Conservation (phyloP, 2,888 invertebrate species). For the Hedya salicella region DNA sequence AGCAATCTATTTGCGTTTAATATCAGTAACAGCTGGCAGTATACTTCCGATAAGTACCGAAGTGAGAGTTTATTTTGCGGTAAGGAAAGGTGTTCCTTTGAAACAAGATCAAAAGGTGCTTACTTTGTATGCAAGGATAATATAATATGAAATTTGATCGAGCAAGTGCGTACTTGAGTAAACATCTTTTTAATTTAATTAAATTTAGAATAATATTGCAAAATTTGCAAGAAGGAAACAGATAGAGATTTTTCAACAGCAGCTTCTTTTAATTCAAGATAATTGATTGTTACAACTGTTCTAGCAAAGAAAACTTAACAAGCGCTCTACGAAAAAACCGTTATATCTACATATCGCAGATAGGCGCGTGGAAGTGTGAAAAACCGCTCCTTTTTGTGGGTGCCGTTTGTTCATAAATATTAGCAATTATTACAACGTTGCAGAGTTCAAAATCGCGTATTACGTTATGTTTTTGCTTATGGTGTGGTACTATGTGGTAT, state of each 20-base stretch:
- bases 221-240: too few species aligned
- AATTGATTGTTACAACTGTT: constrained; percentile 30
- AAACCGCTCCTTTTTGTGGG: constrained; percentile 39
- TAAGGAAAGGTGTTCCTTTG: constrained; percentile 40
- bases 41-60: constrained; percentile 53
- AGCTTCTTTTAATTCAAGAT: constrained; percentile 12
- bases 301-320: constrained; percentile 40
- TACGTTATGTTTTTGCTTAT: background rate
- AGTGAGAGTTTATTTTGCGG: constrained; percentile 33
- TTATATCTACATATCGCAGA: constrained; percentile 37
- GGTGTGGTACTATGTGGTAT: constrained; percentile 21
- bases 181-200: background rate
- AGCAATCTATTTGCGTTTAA: constrained; percentile 48
- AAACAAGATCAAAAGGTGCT: constrained; percentile 36
- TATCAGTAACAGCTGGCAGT: constrained; percentile 50
- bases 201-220: too few species aligned
- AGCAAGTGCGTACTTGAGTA: background rate
- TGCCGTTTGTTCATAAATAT: constrained; percentile 6
- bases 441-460: constrained; percentile 11
- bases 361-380: constrained; percentile 33
- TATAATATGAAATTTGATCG: background rate
- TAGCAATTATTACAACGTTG: constrained; percentile 9
- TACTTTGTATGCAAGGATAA: background rate
- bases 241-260: background rate
- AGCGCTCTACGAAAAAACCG: constrained; percentile 40